Evolutionary conservation across 2,888 invertebrate genomes (phyloP), one percentile per base, ranked within the genome.

Genomic region (Xestoiulus laeticollis): DNA sequence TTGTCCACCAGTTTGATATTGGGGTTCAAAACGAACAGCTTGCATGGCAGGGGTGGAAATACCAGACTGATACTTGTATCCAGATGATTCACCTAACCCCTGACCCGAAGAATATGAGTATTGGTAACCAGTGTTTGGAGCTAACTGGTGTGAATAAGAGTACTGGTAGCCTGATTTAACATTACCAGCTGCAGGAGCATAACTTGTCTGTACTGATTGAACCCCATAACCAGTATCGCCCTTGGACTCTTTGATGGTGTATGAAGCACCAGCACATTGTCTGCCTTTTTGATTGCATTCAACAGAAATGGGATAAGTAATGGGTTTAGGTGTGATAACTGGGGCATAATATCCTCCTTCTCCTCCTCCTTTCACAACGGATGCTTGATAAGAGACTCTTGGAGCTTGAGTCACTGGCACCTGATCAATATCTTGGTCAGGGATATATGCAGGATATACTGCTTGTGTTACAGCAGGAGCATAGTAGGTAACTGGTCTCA

Each of bases 161-260:
- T 86, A 86, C n/a, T 59, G 86, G 59, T 86, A 86, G 30, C 86
- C 86, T 12, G 86, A 86, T 26, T 86, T 86, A 48, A 86, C 30
- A n/a, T 53, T 53, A 16, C 33, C 44, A 48, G 86, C 30, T 14
- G 78, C 78, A 14, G 78, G 30, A 32, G 78, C 16, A 14, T 78
- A 78, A 30, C 78, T 16, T 14, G 78, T 78, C 12, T 30, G 30
- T 26, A 78, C 78, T 16, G 78, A 78, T 26, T 78, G 78, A 16
- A 22, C 68, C 12, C 26, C 78, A 30, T 78, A 32, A 16, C 78
- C 78, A 3, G 78, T 78, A 26, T 78, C 78, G 3, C 78, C 78
- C 78, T 78, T 78, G 30, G 78, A 14, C 16, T 78, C 78, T 30
- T 78, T 12, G 30, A 78, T 78, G 78, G 78, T 78, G 78, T 78